These are phyloP conservation scores for Centropus bengalensis DNA, from an alignment of 2,113 vertebrate species.

Conservation along the genomic window DNA sequence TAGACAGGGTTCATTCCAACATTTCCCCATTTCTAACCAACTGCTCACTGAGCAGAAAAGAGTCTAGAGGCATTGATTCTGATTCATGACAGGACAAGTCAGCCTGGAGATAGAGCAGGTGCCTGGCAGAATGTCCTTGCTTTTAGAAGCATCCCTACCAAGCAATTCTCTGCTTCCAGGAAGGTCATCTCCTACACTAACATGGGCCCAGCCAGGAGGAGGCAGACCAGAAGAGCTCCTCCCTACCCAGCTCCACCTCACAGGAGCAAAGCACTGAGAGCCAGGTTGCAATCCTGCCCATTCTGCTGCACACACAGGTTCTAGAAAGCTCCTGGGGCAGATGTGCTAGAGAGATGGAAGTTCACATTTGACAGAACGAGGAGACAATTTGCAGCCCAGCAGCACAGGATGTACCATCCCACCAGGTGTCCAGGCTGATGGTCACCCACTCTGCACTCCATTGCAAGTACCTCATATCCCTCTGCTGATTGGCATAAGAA, in stretches of 20 bases:
- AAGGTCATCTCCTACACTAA: neutral
- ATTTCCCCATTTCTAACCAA: neutral
- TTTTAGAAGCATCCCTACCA: neutral
- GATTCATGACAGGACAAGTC: neutral
- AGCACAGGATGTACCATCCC: neutral
- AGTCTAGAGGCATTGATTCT: fast-evolving
- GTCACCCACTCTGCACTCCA: fast-evolving
- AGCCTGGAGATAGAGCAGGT: neutral
- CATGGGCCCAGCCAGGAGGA: neutral
- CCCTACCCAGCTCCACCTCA: fast-evolving
- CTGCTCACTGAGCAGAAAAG: neutral
- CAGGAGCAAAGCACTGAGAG: neutral
- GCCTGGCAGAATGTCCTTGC: neutral
- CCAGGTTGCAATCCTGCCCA: neutral
- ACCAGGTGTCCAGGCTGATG: fast-evolving
- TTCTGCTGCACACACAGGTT: fast-evolving
- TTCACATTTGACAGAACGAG: neutral
- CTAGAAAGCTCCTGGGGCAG: neutral
- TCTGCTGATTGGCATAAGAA: fast-evolving
- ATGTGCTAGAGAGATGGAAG: neutral
- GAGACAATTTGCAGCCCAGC: fast-evolving
- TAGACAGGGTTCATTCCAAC: neutral
- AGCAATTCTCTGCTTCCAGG: neutral
- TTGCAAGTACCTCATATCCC: neutral
- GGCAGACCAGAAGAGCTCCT: neutral